A percentile compares a stretch with the other conserved stretches of the same genome.
phyloP scores from a whole-genome alignment of 1,140 invertebrate genomes.

The Plutomurus gul region DNA sequence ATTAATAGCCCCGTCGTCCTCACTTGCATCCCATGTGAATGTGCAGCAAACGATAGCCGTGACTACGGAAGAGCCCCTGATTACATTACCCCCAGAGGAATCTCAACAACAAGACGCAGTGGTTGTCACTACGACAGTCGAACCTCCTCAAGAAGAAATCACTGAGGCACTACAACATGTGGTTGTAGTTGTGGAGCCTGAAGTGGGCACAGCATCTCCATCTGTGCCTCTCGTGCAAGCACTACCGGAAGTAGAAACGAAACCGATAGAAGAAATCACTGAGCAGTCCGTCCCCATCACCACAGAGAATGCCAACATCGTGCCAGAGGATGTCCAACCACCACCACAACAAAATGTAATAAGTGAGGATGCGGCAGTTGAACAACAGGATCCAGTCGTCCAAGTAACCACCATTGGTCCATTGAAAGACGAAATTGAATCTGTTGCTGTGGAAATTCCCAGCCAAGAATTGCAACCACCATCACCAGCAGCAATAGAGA shows the following conservation, averaged over 20 bases:
- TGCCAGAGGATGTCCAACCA: background rate
- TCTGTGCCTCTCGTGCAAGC: background rate
- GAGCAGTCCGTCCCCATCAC: background rate
- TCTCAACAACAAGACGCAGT: background rate
- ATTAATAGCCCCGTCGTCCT: background rate
- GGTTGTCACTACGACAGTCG: conserved; percentile 1
- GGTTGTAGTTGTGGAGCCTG: background rate
- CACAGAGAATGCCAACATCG: background rate
- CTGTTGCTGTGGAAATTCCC: background rate
- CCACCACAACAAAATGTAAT: background rate
- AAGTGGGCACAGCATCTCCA: background rate
- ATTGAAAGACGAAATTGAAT: background rate
- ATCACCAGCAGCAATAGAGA: background rate
- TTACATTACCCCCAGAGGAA: background rate
- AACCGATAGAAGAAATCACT: background rate
- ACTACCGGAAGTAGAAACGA: background rate
- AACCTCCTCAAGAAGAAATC: background rate
- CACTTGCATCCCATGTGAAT: background rate
- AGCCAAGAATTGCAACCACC: background rate
- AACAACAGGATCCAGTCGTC: background rate
- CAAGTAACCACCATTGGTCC: background rate
- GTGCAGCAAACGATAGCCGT: background rate
- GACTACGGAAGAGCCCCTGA: background rate
- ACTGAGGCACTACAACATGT: background rate
- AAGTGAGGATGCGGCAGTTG: background rate